Conservation (phyloP, 2,113 vertebrate species). For the Dipodomys merriami region DNA sequence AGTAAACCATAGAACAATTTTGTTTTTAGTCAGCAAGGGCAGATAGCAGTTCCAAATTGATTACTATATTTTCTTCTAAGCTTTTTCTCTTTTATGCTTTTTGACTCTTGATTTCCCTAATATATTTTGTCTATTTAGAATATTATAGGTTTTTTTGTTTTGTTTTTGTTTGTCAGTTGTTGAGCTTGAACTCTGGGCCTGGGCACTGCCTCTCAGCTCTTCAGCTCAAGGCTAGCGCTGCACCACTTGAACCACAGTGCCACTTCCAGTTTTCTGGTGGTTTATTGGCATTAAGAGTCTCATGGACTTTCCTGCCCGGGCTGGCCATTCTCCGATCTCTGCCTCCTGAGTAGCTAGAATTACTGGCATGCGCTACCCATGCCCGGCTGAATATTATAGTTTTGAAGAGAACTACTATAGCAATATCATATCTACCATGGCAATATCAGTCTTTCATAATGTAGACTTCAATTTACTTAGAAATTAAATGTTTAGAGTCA, state of each 20-base stretch:
- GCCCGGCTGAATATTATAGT: not conserved
- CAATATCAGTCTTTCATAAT: not conserved
- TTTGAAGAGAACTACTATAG: slow-evolving; percentile 26
- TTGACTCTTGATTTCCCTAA: not conserved
- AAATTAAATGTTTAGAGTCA: slow-evolving; percentile 3
- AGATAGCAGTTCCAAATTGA: slow-evolving; percentile 43
- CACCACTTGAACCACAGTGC: no score
- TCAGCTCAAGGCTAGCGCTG: no score
- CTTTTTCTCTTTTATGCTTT: slow-evolving; percentile 17
- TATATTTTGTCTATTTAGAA: slow-evolving; percentile 51
- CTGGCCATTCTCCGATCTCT: no score
- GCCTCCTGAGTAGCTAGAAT: no score
- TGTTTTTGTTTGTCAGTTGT: no score
- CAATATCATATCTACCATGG: not conserved
- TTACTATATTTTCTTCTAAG: slow-evolving; percentile 15
- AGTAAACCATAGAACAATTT: slow-evolving; percentile 57
- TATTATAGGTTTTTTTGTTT: slow-evolving; percentile 11
- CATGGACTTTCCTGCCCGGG: no score
- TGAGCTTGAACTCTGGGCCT: no score
- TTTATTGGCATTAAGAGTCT: no score
- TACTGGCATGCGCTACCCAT: no score
- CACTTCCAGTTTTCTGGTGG: no score
- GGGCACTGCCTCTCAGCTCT: no score
- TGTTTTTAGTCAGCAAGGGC: slow-evolving; percentile 62
- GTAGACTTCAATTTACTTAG: not conserved